These are phyloP conservation scores for Limosa lapponica DNA, from an alignment of 2,797 vertebrate genomes.

Conservation along the genomic window DNA sequence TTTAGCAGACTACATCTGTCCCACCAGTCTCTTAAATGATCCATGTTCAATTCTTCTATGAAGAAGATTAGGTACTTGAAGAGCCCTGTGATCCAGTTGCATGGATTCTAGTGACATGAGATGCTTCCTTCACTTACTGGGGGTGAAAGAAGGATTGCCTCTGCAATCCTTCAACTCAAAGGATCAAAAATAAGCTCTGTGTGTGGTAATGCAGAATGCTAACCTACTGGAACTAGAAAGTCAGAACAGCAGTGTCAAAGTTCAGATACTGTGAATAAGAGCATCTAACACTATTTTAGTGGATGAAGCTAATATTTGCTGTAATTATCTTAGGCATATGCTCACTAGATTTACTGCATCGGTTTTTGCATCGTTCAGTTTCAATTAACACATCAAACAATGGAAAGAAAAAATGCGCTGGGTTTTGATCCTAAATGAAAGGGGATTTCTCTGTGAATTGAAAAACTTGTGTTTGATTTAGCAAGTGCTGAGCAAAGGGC, in stretches of 20 bases:
- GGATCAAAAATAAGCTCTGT: not conserved
- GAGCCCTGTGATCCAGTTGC: not conserved
- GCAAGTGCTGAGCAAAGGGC: not conserved
- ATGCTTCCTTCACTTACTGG: not conserved
- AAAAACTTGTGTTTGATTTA: not conserved
- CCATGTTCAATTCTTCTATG: fast-evolving
- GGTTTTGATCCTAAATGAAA: not conserved
- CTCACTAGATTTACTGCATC: not conserved
- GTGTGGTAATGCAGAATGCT: not conserved
- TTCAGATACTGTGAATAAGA: not conserved
- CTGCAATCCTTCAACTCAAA: not conserved
- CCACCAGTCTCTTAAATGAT: not conserved
- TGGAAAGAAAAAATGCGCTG: not conserved
- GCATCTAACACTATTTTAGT: not conserved
- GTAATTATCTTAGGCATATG: not conserved
- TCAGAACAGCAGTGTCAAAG: not conserved
- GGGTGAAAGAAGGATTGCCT: not conserved
- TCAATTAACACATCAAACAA: not conserved
- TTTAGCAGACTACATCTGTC: not conserved
- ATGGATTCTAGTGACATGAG: not conserved
- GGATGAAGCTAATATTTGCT: not conserved
- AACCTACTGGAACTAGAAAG: not conserved
- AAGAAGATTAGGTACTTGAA: not conserved
- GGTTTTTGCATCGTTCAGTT: not conserved
- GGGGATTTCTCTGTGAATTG: not conserved